Evolutionary conservation across 2,888 invertebrate species (phyloP), one percentile per base, ranked within the genome.

Genomic region (Hypercompe scribonia): DNA sequence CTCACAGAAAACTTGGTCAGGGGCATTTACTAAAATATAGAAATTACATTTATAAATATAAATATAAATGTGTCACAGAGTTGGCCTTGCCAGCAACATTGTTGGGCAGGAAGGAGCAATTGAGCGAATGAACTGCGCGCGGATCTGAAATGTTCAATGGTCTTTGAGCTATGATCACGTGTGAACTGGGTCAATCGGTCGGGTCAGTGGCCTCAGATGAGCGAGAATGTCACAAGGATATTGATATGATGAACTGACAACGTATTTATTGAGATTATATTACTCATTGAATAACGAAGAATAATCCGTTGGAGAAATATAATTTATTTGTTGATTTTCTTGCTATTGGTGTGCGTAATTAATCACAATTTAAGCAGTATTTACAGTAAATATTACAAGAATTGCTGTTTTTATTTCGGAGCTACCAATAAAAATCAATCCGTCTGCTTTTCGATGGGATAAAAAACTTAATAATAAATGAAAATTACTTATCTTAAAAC

Each of bases 181-280:
- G 95, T 88, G 95, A 95, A 95, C 91, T 93, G 80, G 94, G 94
- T 87, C 91, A 94, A 79, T 91, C 84, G 87, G 90, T 81, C 89
- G 89, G 85, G 91, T 90, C 90, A 90, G 87, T 81, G 89, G 91
- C 89, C 92, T 87, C 83, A 46, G 76, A 84, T 82, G 76, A 80
- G 71, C 73, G 76, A 78, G 75, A 84, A 78, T 81, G 77, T 76
- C 80, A 70, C 79, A 81, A 79, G 81, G 78, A 84, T 80, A 86
- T 81, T 66, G 68, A 79, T 74, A 65, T 70, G 18, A 63, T 61
- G 67, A 50, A 67, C 39, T 33, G 31, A 61, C 61, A 61, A 18
- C 5, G 7, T 15, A 31, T 31, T 31, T 31, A 61, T 31, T 31
- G 7, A 31, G 31, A 61, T 58, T 28, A 28, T 58, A 28, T 28